Conservation (phyloP, 1,140 invertebrate species). For the Callitettix versicolor region DNA sequence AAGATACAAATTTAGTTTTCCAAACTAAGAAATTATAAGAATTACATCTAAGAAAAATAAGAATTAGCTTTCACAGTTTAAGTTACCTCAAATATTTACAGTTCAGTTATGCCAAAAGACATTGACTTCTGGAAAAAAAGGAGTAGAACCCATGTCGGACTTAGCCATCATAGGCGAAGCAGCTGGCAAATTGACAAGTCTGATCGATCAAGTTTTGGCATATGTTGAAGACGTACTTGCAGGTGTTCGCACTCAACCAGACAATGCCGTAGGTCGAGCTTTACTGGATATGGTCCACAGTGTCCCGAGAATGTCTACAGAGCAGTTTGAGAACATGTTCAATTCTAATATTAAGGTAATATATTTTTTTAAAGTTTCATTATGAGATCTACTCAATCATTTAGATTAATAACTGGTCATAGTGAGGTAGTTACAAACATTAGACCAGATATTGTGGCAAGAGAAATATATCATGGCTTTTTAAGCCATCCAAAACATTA, state of each 20-base stretch:
- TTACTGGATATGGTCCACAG: conserved; percentile 82
- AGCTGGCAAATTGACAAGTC: conserved; percentile 56
- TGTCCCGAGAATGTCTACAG: conserved; percentile 77
- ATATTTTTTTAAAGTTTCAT: neutral
- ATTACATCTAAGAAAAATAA: too few relatives aligned
- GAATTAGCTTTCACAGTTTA: too few relatives aligned
- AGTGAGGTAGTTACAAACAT: too few relatives aligned
- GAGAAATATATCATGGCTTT: too few relatives aligned
- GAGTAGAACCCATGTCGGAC: conserved; percentile 72
- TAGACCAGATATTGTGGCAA: too few relatives aligned
- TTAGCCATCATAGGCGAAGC: conserved; percentile 78
- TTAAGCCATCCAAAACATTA: too few relatives aligned
- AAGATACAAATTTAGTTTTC: too few relatives aligned
- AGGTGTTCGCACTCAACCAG: conserved; percentile 53
- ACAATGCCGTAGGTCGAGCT: conserved; percentile 72
- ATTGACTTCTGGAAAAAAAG: conserved; percentile 33
- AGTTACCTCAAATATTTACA: too few relatives aligned
- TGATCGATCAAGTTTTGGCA: conserved; percentile 68
- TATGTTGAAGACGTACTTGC: conserved; percentile 83
- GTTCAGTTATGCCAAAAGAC: conserved; percentile 69
- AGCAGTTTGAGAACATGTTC: conserved; percentile 90
- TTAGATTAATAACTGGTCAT: too few relatives aligned
- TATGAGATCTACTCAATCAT: neutral
- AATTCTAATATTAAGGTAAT: conserved; percentile 83
- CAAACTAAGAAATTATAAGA: too few relatives aligned